These are phyloP conservation scores for Tenualosa ilisha DNA, from an alignment of 2,797 vertebrate species.

Conservation along the genomic window DNA sequence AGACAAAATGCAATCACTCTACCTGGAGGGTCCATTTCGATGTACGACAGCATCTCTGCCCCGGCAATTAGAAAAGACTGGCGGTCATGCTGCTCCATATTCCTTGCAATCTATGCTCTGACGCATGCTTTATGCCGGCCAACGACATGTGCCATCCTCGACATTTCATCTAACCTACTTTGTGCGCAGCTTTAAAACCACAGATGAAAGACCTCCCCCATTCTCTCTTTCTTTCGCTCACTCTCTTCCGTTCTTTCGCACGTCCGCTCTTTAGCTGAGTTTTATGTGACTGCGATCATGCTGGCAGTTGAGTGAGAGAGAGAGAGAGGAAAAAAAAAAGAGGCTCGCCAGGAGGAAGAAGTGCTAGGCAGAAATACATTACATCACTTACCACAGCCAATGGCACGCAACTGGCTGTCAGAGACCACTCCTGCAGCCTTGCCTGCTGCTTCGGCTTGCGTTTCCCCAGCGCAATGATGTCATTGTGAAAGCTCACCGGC, in stretches of 20 bases:
- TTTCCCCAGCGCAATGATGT: constrained; percentile 72
- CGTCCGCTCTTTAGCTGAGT: neutral
- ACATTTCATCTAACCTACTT: neutral
- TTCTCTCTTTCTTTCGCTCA: neutral
- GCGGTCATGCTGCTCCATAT: constrained; percentile 63
- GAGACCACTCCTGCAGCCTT: constrained; percentile 86
- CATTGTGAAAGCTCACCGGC: constrained; percentile 57
- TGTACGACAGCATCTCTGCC: constrained; percentile 82
- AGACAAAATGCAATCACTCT: constrained; percentile 45
- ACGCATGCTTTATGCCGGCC: neutral
- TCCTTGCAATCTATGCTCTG: constrained; percentile 48
- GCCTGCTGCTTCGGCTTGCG: constrained; percentile 66
- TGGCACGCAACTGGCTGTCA: constrained; percentile 85
- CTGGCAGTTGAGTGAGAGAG: neutral
- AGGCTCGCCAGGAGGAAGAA: neutral
- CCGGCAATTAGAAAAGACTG: constrained; percentile 70
- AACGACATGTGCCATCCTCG: neutral
- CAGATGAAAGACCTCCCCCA: neutral
- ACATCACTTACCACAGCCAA: constrained; percentile 98
- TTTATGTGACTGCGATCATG: constrained; percentile 46
- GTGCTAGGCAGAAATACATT: constrained; percentile 79
- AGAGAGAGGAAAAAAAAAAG: constrained; percentile 40
- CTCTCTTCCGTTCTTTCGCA: neutral
- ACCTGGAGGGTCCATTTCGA: constrained; percentile 82
- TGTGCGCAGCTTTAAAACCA: neutral